phyloP scores from a whole-genome alignment of 2,888 invertebrate genomes.

The Ophion obscuratus region DNA sequence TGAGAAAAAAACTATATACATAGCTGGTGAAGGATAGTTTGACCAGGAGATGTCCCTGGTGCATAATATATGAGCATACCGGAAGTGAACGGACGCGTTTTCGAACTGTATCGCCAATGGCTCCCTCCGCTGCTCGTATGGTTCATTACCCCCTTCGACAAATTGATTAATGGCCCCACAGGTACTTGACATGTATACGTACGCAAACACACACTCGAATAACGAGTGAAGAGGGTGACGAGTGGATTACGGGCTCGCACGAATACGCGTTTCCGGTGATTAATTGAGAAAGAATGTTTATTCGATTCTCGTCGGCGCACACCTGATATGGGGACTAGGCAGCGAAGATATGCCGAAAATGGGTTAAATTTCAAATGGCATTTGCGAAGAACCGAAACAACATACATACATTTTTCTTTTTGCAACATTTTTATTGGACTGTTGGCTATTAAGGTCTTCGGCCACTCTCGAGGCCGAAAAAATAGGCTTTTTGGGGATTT shows the following conservation, averaged over 20 bases:
- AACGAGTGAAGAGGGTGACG: slow-evolving; percentile 6
- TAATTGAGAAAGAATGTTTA: not conserved
- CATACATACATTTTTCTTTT: too few species aligned
- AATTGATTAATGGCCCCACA: slow-evolving; percentile 55
- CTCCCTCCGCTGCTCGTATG: slow-evolving; percentile 42
- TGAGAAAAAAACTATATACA: not conserved
- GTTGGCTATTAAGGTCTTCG: too few species aligned
- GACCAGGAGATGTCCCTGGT: not conserved
- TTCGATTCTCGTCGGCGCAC: too few species aligned
- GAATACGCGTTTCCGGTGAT: not conserved
- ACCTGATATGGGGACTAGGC: too few species aligned
- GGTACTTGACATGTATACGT: slow-evolving; percentile 39
- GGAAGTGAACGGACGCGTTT: slow-evolving; percentile 29
- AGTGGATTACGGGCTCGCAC: slow-evolving; percentile 1
- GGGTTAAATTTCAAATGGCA: too few species aligned
- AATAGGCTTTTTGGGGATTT: too few species aligned
- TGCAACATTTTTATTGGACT: too few species aligned
- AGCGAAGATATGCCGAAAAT: too few species aligned
- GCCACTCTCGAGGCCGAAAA: too few species aligned
- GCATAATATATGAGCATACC: slow-evolving; percentile 2
- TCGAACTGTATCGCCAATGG: slow-evolving; percentile 25
- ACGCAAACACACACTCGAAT: slow-evolving; percentile 2
- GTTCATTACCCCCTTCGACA: slow-evolving; percentile 53
- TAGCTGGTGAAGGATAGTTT: not conserved
- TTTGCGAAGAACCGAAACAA: too few species aligned